Conservation (phyloP, 2,113 vertebrate genomes). For the Panthera tigris region DNA sequence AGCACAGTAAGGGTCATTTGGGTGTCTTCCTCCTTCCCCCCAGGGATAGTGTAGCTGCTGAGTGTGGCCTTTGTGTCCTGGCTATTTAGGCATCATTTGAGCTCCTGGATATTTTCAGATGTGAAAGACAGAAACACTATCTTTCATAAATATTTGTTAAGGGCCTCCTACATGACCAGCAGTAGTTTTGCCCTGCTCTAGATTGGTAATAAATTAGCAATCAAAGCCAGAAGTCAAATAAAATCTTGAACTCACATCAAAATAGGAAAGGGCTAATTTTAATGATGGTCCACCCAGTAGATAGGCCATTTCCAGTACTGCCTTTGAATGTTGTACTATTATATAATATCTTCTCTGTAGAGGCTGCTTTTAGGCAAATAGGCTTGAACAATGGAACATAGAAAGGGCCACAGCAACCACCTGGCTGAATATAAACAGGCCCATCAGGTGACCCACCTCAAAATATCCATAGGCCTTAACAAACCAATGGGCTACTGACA, state of each 20-base stretch:
- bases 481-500: no score
- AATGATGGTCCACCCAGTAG: background rate
- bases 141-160: background rate
- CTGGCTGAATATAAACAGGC: no score
- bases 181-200: background rate
- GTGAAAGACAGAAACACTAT: background rate
- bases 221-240: background rate
- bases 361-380: no score
- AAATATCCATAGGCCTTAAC: no score
- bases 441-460: no score
- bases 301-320: background rate
- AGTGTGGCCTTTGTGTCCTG: background rate
- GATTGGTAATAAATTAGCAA: background rate
- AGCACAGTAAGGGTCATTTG: background rate
- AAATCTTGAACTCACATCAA: background rate
- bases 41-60: background rate
- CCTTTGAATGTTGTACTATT: background rate
- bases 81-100: background rate
- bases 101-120: slow-evolving; percentile 8
- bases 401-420: no score
- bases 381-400: no score
- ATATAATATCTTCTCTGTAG: no score
- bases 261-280: background rate
- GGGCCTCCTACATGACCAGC: background rate
- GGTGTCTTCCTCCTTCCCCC: background rate